These are phyloP conservation scores for Rhogogaster chlorosoma DNA, from an alignment of 2,888 invertebrate genomes.

Conservation along the genomic window DNA sequence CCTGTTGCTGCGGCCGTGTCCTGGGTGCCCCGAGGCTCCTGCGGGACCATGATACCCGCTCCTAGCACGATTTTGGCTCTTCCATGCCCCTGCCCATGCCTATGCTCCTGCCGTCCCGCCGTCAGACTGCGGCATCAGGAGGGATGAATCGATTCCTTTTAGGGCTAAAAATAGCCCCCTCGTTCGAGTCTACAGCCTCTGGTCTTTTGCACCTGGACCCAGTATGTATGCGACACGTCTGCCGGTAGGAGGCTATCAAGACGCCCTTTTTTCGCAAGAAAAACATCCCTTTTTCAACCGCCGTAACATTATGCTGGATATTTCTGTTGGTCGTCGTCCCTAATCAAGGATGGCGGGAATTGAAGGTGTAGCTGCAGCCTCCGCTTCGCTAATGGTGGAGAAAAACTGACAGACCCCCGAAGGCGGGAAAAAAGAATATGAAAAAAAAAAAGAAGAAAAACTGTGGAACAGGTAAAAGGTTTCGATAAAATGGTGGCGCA, in stretches of 20 bases:
- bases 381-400: neutral
- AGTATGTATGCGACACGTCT: neutral
- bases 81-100: neutral
- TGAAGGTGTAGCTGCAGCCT: neutral
- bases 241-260: too few relatives aligned
- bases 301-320: too few relatives aligned
- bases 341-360: too few relatives aligned
- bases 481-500: slow-evolving; percentile 23
- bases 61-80: slow-evolving; percentile 5
- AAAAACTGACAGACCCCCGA: neutral
- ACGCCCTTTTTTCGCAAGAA: too few relatives aligned
- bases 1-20: slow-evolving; percentile 40
- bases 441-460: neutral
- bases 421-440: neutral
- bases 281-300: too few relatives aligned
- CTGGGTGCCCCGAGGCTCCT: slow-evolving; percentile 13
- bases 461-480: neutral
- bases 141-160: slow-evolving; percentile 69
- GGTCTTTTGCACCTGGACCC: slow-evolving; percentile 39
- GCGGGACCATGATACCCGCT: neutral
- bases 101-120: neutral
- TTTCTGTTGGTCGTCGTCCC: too few relatives aligned
- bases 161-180: slow-evolving; percentile 67
- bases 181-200: slow-evolving; percentile 43
- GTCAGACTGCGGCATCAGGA: slow-evolving; percentile 54